Evolutionary conservation across 2,888 invertebrate species (phyloP).

Genomic region (Heliconius cydno): DNA sequence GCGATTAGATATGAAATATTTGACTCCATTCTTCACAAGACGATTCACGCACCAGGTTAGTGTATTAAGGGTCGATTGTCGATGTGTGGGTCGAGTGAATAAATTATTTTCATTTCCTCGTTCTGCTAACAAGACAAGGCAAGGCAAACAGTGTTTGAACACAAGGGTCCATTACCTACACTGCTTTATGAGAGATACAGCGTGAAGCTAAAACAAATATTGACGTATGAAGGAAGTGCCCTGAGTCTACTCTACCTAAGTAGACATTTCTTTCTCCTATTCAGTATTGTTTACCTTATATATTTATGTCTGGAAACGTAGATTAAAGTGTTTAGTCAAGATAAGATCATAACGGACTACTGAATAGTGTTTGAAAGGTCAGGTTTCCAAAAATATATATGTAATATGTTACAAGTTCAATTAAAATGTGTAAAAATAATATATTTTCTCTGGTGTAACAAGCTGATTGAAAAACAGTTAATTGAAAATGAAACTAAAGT

Average conservation of each 20-base stretch:
- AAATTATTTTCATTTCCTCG: not conserved
- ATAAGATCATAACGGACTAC: no score
- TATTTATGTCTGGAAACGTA: no score
- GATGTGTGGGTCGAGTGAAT: not conserved
- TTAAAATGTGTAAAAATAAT: no score
- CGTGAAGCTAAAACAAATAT: not conserved
- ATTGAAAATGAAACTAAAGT: not conserved
- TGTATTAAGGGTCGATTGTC: constrained; percentile 1
- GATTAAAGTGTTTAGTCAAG: no score
- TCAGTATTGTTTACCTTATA: no score
- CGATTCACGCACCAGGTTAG: constrained; percentile 95
- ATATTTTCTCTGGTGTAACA: not conserved
- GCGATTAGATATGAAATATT: constrained; percentile 94
- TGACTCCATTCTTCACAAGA: constrained; percentile 97
- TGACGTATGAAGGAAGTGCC: not conserved
- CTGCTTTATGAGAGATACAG: not conserved
- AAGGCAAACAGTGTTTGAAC: not conserved
- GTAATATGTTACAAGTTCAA: no score
- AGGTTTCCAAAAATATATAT: no score
- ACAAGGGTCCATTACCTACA: not conserved
- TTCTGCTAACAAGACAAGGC: not conserved
- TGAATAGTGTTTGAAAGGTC: no score
- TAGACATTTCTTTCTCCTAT: no score
- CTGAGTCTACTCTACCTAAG: no score
- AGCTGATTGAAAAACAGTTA: not conserved